Evolutionary conservation across 2,113 vertebrate species (phyloP).

Genomic region (Aepyceros melampus): DNA sequence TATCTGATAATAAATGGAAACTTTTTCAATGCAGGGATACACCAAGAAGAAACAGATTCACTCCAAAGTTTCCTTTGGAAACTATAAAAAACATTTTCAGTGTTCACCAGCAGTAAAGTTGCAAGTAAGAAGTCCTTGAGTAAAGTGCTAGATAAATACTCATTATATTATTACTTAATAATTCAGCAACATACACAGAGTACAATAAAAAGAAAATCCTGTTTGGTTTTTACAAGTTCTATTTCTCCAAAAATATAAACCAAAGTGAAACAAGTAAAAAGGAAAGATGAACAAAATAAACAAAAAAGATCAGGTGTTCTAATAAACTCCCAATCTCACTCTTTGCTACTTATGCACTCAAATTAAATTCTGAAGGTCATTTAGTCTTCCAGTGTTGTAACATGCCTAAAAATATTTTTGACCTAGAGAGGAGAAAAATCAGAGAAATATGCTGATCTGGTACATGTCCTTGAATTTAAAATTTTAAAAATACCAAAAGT

Average conservation of each 20-base stretch:
- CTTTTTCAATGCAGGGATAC: background rate
- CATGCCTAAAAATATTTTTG: background rate
- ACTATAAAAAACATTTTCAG: constrained; percentile 34
- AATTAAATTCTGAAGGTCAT: background rate
- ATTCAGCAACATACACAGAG: background rate
- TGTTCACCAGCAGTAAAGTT: background rate
- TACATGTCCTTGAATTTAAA: background rate
- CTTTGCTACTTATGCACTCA: background rate
- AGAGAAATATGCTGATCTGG: background rate
- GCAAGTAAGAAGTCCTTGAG: constrained; percentile 32
- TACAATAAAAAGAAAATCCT: constrained; percentile 17
- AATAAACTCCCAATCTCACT: background rate
- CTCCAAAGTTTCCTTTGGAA: background rate
- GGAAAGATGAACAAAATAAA: background rate
- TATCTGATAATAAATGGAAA: background rate
- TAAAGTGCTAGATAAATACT: constrained; percentile 17
- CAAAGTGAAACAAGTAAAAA: background rate
- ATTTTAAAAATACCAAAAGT: background rate
- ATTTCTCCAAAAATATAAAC: background rate
- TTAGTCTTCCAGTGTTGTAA: background rate
- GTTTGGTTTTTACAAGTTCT: background rate
- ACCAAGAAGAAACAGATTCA: background rate
- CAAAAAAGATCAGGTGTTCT: background rate
- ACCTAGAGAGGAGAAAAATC: background rate
- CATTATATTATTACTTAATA: constrained; percentile 37